Base-by-base conservation (phyloP, 2,888 invertebrate genomes). In the Cabera pusaria region DNA sequence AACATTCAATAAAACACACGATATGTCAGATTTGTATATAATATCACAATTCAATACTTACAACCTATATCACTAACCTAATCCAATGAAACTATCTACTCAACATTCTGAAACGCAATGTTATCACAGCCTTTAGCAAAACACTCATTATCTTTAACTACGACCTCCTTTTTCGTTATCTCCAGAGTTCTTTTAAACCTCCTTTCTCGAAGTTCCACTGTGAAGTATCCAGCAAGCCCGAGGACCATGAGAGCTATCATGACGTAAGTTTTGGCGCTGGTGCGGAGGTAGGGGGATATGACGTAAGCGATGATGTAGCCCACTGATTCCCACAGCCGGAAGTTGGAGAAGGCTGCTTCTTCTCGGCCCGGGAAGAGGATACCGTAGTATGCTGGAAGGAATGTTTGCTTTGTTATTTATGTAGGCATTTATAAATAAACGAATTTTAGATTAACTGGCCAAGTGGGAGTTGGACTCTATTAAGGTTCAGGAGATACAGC, bases 311-410 rank as follows among this genome's bases (percentile, higher is more conserved):
- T 80, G 44, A 93, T 91, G 69, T 92, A 92, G 1, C 93, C 93
- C 0, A 91, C 69, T 0, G 92, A 92, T 63, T 93, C 93, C 93
- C 93, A 93, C 1, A 94, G 84, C 0, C 93, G 79, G 79, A 93
- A 93, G 79, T 93, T 93, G 20, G 93, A 90, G 77, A 92, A 94
- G 0, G 93, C 93, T 0, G 93, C 92, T 58, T 93, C 93, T 58
- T 93, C 90, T 49, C 90, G 74, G 0, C 88, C 84, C 0, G 90
- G 90, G 63, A 93, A 93, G n/a, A 93, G 74, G 10, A 90, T 86
- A 0, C 93, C 93, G 76, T 92, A 93, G 60, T 92, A 90, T 0
- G 91, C 91, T 90, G 72, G 2, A 71, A 12, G n/a, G 27, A 3
- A 16, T 28, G 1, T 16, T 34, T 17, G 6, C 10, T 0, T 3